Percentiles rank a stretch among this genome's conserved stretches.
Conservation (phyloP, 2,888 invertebrate genomes). For the Pelosia muscerda region DNA sequence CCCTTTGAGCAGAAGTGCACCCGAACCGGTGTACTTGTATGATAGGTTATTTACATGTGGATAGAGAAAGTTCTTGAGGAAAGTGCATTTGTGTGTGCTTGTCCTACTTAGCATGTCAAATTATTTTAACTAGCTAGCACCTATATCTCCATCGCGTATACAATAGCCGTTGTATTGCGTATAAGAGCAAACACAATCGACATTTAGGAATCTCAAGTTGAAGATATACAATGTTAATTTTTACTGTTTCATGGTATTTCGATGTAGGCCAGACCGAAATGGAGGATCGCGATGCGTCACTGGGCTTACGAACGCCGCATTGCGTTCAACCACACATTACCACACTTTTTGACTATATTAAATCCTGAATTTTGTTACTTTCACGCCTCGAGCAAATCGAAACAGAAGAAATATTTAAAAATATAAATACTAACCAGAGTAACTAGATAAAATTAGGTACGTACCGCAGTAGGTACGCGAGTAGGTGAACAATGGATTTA, state of each 20-base stretch:
- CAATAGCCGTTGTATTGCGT: background rate
- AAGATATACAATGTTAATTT: background rate
- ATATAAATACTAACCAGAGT: background rate
- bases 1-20: background rate
- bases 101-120: background rate
- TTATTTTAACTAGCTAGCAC: background rate
- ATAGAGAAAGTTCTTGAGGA: conserved; percentile 4
- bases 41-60: no score
- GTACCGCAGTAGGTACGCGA: background rate
- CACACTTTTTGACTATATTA: background rate
- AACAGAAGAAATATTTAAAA: background rate
- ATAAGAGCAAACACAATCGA: background rate
- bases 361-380: background rate
- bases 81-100: background rate
- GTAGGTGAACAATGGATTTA: background rate
- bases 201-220: background rate
- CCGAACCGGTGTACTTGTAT: background rate
- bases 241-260: background rate
- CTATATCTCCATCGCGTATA: background rate
- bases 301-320: conserved; percentile 25
- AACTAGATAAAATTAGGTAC: background rate
- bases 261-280: conserved; percentile 19
- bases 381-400: background rate
- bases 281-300: conserved; percentile 30
- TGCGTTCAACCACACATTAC: conserved; percentile 16